Conservation (phyloP, 2,888 invertebrate genomes). For the Leptothorax acervorum region DNA sequence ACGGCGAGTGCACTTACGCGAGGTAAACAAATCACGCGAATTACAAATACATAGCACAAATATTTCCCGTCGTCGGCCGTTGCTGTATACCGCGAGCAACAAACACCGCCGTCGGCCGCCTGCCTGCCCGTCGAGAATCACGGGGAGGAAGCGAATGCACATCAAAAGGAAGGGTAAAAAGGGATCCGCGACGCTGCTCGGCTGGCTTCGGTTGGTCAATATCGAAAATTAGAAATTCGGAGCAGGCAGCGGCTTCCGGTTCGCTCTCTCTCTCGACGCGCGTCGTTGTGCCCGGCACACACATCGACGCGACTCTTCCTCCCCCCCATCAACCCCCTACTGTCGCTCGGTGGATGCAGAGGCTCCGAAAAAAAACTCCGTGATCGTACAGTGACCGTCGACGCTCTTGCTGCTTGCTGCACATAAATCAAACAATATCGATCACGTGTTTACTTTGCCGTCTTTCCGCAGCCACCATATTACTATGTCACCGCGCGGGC, state of each 20-base stretch:
- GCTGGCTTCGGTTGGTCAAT: slow-evolving; percentile 67
- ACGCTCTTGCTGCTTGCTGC: slow-evolving; percentile 55
- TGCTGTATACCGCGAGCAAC: slow-evolving; percentile 5
- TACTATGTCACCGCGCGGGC: slow-evolving; percentile 56
- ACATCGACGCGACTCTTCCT: slow-evolving; percentile 7
- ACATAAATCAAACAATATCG: slow-evolving; percentile 78
- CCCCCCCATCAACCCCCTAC: slow-evolving; percentile 42
- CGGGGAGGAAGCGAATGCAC: slow-evolving; percentile 15
- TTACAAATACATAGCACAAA: slow-evolving; percentile 51
- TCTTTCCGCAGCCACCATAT: slow-evolving; percentile 57
- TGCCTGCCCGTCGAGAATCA: slow-evolving; percentile 7
- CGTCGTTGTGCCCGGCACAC: slow-evolving; percentile 17
- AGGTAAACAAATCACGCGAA: slow-evolving; percentile 48
- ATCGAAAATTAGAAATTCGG: slow-evolving; percentile 74
- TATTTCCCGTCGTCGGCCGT: slow-evolving; percentile 30
- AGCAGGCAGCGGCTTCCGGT: slow-evolving; percentile 49
- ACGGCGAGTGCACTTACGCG: neutral
- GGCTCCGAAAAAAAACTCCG: slow-evolving; percentile 67
- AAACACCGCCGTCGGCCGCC: slow-evolving; percentile 29
- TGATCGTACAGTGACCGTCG: slow-evolving; percentile 63
- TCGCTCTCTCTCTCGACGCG: neutral
- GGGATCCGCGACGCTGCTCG: slow-evolving; percentile 30
- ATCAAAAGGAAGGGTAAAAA: slow-evolving; percentile 48
- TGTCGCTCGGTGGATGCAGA: slow-evolving; percentile 64
- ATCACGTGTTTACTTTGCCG: slow-evolving; percentile 71